Conservation (phyloP, 2,888 invertebrate species). For the Acleris emargana region DNA sequence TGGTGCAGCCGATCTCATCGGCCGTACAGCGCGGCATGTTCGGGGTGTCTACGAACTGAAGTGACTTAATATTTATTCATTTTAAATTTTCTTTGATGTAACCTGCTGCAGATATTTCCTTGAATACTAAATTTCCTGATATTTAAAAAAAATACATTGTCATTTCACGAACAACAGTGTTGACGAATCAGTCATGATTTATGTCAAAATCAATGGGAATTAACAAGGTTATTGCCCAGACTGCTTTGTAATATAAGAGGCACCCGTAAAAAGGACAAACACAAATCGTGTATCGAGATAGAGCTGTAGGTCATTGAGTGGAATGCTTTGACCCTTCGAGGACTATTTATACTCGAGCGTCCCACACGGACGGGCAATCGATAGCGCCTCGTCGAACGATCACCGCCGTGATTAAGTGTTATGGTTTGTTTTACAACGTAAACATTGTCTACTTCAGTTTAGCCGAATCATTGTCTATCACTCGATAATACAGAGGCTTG, state of each 20-base stretch:
- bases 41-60: no score
- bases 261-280: slow-evolving; percentile 1
- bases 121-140: no score
- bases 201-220: no score
- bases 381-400: slow-evolving; percentile 42
- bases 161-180: no score
- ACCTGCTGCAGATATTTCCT: no score
- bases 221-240: not conserved
- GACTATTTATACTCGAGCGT: slow-evolving; percentile 51
- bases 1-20: no score
- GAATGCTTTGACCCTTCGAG: slow-evolving; percentile 46
- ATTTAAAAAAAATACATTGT: no score
- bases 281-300: slow-evolving; percentile 15
- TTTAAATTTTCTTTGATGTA: no score
- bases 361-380: slow-evolving; percentile 49
- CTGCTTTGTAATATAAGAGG: not conserved
- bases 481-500: not conserved
- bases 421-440: slow-evolving; percentile 25
- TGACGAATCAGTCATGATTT: no score
- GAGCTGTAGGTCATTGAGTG: slow-evolving; percentile 45
- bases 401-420: slow-evolving; percentile 29
- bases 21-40: no score
- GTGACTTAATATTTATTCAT: no score
- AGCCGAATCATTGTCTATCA: slow-evolving; percentile 6
- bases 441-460: slow-evolving; percentile 28